phyloP scores from a whole-genome alignment of 2,797 vertebrate species.

The Austrolebias charrua region DNA sequence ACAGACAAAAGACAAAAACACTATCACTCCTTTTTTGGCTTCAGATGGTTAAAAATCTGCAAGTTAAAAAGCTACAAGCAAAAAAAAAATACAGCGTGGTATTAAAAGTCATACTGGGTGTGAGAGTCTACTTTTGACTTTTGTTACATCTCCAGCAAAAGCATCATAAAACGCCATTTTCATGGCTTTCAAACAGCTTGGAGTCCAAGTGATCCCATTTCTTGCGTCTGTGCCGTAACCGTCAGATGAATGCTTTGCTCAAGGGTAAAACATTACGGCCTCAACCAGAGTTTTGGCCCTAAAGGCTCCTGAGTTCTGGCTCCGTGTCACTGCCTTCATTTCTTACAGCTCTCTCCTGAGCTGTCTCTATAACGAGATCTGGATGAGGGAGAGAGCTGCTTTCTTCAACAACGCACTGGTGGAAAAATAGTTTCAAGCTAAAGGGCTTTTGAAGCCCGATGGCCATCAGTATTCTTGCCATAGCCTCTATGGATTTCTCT shows the following conservation, averaged over 20 bases:
- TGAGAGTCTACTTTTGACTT: constrained; percentile 44
- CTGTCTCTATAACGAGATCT: constrained; percentile 32
- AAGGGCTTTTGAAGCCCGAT: constrained; percentile 71
- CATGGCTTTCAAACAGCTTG: constrained; percentile 61
- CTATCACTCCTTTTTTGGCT: too few relatives aligned
- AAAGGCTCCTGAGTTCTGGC: constrained; percentile 50
- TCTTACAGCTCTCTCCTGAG: constrained; percentile 49
- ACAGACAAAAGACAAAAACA: too few relatives aligned
- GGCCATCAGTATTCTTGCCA: constrained; percentile 72
- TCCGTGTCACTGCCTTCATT: constrained; percentile 45
- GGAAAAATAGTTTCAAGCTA: constrained; percentile 58
- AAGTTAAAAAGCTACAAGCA: constrained; percentile 22
- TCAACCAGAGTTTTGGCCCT: constrained; percentile 49
- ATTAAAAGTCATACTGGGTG: constrained; percentile 20
- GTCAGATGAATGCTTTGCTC: constrained; percentile 62
- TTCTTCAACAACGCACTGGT: constrained; percentile 41
- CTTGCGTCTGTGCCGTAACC: constrained; percentile 67
- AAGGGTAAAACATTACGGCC: constrained; percentile 60
- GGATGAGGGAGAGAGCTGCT: constrained; percentile 25
- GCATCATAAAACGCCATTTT: constrained; percentile 66
- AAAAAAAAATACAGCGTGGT: constrained; percentile 32
- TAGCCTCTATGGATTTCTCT: constrained; percentile 72
- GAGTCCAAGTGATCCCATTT: constrained; percentile 61
- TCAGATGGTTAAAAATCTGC: constrained; percentile 45
- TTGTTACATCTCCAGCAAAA: constrained; percentile 37